phyloP scores from a whole-genome alignment of 2,888 invertebrate species.

The Drosophila nr. perissopoda region DNA sequence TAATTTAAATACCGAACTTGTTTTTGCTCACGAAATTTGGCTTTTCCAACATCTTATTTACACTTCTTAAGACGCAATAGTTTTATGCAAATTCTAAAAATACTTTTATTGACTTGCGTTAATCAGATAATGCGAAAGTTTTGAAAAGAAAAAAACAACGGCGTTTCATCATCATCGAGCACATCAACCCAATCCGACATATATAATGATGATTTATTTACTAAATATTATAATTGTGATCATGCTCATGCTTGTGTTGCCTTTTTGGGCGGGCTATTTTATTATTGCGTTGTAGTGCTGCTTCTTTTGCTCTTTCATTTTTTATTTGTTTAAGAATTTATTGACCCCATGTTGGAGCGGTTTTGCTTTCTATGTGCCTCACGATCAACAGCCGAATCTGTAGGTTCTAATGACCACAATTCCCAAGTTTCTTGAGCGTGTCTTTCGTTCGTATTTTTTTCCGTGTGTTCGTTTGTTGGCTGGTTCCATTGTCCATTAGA shows the following conservation, averaged over 20 bases:
- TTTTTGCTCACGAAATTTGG: conserved; percentile 43
- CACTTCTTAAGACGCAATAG: conserved; percentile 61
- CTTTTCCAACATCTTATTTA: conserved; percentile 14
- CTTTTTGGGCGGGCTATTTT: conserved; percentile 37
- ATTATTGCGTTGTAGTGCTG: neutral
- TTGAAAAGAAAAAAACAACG: neutral
- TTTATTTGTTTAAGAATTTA: conserved; percentile 70
- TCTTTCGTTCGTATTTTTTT: conserved; percentile 25
- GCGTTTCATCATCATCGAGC: conserved; percentile 18
- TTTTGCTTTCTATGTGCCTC: conserved; percentile 71
- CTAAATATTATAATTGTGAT: conserved; percentile 61
- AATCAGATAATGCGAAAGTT: conserved; percentile 32
- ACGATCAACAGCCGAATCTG: conserved; percentile 18
- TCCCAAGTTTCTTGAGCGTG: conserved; percentile 52
- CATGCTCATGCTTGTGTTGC: conserved; percentile 35
- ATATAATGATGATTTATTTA: conserved; percentile 70
- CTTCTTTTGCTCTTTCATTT: conserved; percentile 6
- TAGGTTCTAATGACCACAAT: conserved; percentile 69
- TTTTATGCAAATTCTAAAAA: conserved; percentile 48
- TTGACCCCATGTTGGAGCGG: conserved; percentile 66
- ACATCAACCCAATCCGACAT: conserved; percentile 21
- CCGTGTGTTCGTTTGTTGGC: conserved; percentile 6
- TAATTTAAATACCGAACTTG: conserved; percentile 49
- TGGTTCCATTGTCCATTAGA: conserved; percentile 45
- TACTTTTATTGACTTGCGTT: conserved; percentile 52